Percentiles rank a stretch among this genome's conserved stretches.
These are phyloP conservation scores for Synanthedon andrenaeformis DNA, from an alignment of 2,888 invertebrate genomes.

Conservation along the genomic window DNA sequence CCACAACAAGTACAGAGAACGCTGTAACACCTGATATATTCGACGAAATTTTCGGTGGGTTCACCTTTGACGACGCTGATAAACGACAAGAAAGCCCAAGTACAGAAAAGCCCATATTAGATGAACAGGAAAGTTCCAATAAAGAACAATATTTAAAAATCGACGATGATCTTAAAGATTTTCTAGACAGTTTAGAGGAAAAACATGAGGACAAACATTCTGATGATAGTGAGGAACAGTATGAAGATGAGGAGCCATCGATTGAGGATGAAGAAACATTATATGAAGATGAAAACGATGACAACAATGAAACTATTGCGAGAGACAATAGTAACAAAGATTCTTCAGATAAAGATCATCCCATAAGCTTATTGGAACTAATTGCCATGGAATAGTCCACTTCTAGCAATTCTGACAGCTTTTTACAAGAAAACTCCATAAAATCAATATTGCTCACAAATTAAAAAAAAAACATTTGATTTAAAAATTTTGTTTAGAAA, in stretches of 20 bases:
- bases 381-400: slow-evolving; percentile 55
- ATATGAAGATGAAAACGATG: slow-evolving; percentile 12
- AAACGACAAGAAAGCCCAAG: slow-evolving; percentile 3
- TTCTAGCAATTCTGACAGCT: slow-evolving; percentile 21
- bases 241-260: slow-evolving; percentile 13
- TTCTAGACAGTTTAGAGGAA: slow-evolving; percentile 35
- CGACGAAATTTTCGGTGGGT: slow-evolving; percentile 38
- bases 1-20: slow-evolving; percentile 20
- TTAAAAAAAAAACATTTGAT: slow-evolving; percentile 2
- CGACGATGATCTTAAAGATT: slow-evolving; percentile 46
- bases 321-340: slow-evolving; percentile 20
- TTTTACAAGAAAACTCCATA: background rate
- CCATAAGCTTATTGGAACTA: slow-evolving; percentile 52
- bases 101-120: slow-evolving; percentile 19
- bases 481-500: slow-evolving; percentile 11
- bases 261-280: slow-evolving; percentile 7
- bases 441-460: too few species aligned
- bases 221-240: slow-evolving; percentile 18
- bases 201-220: slow-evolving; percentile 10
- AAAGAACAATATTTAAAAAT: slow-evolving; percentile 31
- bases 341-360: slow-evolving; percentile 18
- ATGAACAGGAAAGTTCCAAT: slow-evolving; percentile 30
- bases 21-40: slow-evolving; percentile 32
- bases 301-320: slow-evolving; percentile 14
- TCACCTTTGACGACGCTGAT: slow-evolving; percentile 30